Evolutionary conservation across 2,113 vertebrate genomes (phyloP).

Genomic region (Pseudopodoces humilis): DNA sequence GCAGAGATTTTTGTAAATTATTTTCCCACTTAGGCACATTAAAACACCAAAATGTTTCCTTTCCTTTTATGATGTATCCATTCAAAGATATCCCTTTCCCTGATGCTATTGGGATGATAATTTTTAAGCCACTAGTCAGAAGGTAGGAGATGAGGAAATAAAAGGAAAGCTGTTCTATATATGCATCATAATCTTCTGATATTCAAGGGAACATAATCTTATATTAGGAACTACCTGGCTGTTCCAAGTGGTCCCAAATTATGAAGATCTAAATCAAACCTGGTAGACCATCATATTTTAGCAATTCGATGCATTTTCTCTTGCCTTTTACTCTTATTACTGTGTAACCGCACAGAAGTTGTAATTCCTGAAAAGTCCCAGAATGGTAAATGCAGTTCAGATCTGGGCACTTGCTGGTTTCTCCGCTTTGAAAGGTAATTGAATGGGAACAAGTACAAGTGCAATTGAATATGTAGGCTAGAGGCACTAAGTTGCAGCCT

Average conservation of each 20-base stretch:
- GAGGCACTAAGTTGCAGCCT: constrained; percentile 81
- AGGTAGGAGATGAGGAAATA: not conserved
- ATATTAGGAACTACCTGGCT: constrained; percentile 39
- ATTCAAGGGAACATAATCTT: not conserved
- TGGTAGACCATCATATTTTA: constrained; percentile 30
- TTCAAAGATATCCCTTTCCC: not conserved
- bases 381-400: constrained; percentile 79
- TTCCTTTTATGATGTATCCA: not conserved
- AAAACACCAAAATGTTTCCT: not conserved
- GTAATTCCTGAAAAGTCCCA: constrained; percentile 71
- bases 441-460: constrained; percentile 85
- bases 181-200: constrained; percentile 32
- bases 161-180: not conserved
- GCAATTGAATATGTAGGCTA: constrained; percentile 86
- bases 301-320: constrained; percentile 59
- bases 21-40: not conserved
- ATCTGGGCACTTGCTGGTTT: constrained; percentile 70
- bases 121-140: not conserved
- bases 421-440: constrained; percentile 86
- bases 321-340: constrained; percentile 61
- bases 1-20: not conserved
- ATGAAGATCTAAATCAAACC: constrained; percentile 55
- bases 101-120: not conserved
- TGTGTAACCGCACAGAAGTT: constrained; percentile 40
- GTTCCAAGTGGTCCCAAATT: constrained; percentile 43